Percentiles rank a stretch among this genome's conserved stretches.
These are phyloP conservation scores for Nebria brevicollis DNA, from an alignment of 2,888 invertebrate species.

Conservation along the genomic window DNA sequence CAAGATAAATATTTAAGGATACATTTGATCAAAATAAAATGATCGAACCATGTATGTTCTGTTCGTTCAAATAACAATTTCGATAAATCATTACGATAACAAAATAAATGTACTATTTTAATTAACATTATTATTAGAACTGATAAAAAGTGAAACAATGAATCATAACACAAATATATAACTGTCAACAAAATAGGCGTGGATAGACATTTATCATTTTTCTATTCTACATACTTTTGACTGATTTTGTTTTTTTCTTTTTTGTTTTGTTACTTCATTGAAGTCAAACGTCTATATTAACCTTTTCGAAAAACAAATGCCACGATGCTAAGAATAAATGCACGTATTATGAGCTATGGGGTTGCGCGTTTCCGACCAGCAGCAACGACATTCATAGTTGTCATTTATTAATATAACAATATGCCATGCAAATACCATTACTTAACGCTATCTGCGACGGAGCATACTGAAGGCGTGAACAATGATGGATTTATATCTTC, in stretches of 20 bases:
- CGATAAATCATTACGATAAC: not conserved
- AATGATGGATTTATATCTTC: conserved; percentile 33
- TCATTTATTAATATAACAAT: conserved; percentile 40
- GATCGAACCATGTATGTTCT: not conserved
- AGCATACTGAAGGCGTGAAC: conserved; percentile 32
- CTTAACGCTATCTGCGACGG: conserved; percentile 40
- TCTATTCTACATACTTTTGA: conserved; percentile 3
- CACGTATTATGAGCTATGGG: not conserved
- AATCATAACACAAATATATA: conserved; percentile 37
- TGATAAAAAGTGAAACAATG: conserved; percentile 33
- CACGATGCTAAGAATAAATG: conserved; percentile 27
- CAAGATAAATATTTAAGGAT: no score
- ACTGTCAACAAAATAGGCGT: conserved; percentile 32
- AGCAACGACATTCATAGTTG: conserved; percentile 27
- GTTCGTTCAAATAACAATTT: not conserved
- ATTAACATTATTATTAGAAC: conserved; percentile 42
- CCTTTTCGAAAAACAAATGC: conserved; percentile 27
- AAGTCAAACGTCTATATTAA: conserved; percentile 1
- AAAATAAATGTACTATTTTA: not conserved
- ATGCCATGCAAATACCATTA: conserved; percentile 40
- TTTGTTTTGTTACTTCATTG: not conserved
- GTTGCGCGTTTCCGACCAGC: conserved; percentile 14
- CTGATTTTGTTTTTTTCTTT: not conserved
- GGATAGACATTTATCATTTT: conserved; percentile 36
- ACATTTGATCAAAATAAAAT: no score